Evolutionary conservation across 2,888 invertebrate genomes (phyloP).

Genomic region (Lamellibrachia columna): DNA sequence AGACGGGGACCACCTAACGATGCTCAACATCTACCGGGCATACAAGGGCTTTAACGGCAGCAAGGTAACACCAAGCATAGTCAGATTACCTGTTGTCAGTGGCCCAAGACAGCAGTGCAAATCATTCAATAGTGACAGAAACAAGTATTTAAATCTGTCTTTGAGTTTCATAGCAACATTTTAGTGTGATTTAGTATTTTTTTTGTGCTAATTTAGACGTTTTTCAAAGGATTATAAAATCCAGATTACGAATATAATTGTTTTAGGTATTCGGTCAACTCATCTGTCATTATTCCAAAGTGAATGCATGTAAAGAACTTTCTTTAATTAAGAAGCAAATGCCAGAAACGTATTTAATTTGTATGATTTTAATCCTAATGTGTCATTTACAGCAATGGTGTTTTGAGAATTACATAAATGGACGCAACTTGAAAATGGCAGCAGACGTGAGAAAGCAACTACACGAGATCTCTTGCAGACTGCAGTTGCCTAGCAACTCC

Average conservation of each 20-base stretch:
- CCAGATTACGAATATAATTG: not conserved
- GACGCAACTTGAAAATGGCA: constrained; percentile 84
- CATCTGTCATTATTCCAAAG: not conserved
- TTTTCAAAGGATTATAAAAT: too few relatives aligned
- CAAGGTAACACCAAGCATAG: constrained; percentile 57
- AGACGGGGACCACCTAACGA: constrained; percentile 90
- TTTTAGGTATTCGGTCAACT: not conserved
- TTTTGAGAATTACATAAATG: constrained; percentile 86
- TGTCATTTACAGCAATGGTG: constrained; percentile 77
- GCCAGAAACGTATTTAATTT: constrained; percentile 43
- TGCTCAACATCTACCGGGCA: constrained; percentile 86
- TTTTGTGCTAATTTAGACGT: too few relatives aligned
- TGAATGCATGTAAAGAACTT: not conserved
- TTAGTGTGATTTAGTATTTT: too few relatives aligned
- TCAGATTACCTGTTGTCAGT: too few relatives aligned
- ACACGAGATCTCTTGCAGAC: constrained; percentile 75
- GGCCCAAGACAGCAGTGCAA: too few relatives aligned
- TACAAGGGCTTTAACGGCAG: constrained; percentile 77
- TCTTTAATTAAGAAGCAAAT: not conserved
- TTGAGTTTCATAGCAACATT: too few relatives aligned
- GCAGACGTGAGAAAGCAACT: constrained; percentile 84
- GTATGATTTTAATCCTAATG: not conserved
- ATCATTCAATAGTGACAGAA: too few relatives aligned
- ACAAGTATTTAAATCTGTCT: too few relatives aligned
- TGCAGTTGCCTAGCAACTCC: constrained; percentile 73